A percentile compares a stretch with the other conserved stretches of the same genome.
Evolutionary conservation across 1,140 invertebrate species (phyloP).

Genomic region (Watersipora subatra): DNA sequence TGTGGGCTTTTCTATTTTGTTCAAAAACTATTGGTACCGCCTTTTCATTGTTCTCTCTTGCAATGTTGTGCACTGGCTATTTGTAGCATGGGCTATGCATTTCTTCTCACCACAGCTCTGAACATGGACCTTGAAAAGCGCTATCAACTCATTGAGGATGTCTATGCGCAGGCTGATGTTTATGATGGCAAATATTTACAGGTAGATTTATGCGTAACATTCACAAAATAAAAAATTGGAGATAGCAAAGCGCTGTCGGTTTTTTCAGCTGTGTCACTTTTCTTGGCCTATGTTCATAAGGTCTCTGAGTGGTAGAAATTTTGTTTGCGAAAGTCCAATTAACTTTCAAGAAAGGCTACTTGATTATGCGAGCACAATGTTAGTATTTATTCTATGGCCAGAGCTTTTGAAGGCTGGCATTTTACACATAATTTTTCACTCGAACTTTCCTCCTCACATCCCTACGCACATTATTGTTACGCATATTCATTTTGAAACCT

Average conservation of each 20-base stretch:
- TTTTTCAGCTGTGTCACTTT: slow-evolving; percentile 4
- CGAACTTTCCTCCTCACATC: too few relatives aligned
- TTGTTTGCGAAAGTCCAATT: too few relatives aligned
- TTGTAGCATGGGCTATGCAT: slow-evolving; percentile 63
- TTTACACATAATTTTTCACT: too few relatives aligned
- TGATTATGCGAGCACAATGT: too few relatives aligned
- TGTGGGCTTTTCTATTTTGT: background rate
- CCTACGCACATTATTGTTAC: too few relatives aligned
- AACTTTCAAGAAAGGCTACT: too few relatives aligned
- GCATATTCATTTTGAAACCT: too few relatives aligned
- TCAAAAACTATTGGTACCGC: background rate
- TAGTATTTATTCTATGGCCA: too few relatives aligned
- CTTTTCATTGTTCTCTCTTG: background rate
- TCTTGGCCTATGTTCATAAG: background rate
- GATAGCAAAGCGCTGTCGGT: too few relatives aligned
- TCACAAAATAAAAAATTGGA: too few relatives aligned
- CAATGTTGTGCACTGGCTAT: slow-evolving; percentile 11
- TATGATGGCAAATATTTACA: slow-evolving; percentile 62
- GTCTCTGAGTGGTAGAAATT: background rate
- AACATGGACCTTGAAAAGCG: slow-evolving; percentile 49
- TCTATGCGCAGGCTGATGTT: slow-evolving; percentile 85
- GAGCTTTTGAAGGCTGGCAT: too few relatives aligned
- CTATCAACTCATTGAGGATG: slow-evolving; percentile 70
- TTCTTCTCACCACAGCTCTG: slow-evolving; percentile 59
- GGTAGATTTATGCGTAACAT: slow-evolving; percentile 23